Percentiles rank a stretch among this genome's conserved stretches.
Evolutionary conservation across 2,888 invertebrate genomes (phyloP).

Genomic region (Heliconius erato): DNA sequence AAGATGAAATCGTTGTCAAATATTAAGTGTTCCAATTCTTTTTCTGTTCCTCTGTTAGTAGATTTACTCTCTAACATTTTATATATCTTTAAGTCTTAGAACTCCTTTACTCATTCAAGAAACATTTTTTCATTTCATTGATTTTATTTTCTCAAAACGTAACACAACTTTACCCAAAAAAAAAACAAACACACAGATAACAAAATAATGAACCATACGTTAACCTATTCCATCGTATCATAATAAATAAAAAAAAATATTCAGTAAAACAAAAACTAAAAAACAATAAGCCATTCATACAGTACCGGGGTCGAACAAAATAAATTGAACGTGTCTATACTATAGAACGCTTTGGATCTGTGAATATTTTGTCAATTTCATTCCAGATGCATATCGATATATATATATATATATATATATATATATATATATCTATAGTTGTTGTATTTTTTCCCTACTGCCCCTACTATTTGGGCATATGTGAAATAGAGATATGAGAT

Average conservation of each 20-base stretch:
- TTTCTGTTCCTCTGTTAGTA: too few species aligned
- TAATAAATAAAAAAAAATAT: constrained; percentile 10
- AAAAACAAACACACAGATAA: too few species aligned
- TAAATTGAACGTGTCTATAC: constrained; percentile 15
- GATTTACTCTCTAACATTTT: too few species aligned
- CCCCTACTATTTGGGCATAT: constrained; percentile 26
- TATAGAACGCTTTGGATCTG: constrained; percentile 21
- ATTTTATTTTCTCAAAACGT: too few species aligned
- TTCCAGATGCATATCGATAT: constrained; percentile 38
- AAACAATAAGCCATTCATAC: constrained; percentile 2
- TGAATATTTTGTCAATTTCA: constrained; percentile 37
- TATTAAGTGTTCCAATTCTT: too few species aligned
- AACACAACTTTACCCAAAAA: too few species aligned
- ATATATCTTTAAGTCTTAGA: too few species aligned
- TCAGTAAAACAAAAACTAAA: background rate
- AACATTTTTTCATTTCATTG: too few species aligned
- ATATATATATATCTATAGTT: too few species aligned
- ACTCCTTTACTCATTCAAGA: too few species aligned
- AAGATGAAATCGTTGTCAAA: background rate
- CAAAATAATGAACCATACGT: too few species aligned
- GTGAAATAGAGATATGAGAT: constrained; percentile 48
- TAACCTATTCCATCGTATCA: background rate
- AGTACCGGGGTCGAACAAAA: constrained; percentile 8
- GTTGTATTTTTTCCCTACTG: constrained; percentile 28
- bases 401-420: constrained; percentile 17